Conservation (phyloP, 1,140 invertebrate species). For the Drosophila bocki region DNA sequence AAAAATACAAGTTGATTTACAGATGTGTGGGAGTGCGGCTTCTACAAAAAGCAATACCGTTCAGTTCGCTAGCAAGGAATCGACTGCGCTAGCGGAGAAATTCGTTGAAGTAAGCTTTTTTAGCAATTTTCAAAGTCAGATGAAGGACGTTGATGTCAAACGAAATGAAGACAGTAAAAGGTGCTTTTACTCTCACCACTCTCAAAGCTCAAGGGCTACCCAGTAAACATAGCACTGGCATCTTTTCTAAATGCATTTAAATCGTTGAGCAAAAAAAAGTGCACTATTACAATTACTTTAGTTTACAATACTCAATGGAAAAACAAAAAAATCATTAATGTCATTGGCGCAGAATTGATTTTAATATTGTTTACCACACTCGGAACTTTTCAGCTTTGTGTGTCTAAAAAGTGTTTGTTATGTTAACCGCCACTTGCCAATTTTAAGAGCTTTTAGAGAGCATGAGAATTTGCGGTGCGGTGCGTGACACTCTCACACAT, state of each 20-base stretch:
- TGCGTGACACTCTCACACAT: conserved; percentile 8
- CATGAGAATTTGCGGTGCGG: conserved; percentile 1
- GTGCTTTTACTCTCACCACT: conserved; percentile 39
- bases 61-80: conserved; percentile 76
- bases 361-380: neutral
- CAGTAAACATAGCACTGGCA: neutral
- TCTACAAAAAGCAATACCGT: conserved; percentile 41
- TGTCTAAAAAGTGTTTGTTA: neutral
- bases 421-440: neutral
- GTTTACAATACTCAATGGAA: no score
- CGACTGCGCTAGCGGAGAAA: conserved; percentile 62
- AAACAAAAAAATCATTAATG: neutral
- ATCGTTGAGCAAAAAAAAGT: neutral
- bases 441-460: conserved; percentile 9
- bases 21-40: neutral
- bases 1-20: conserved; percentile 26
- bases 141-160: conserved; percentile 74
- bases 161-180: conserved; percentile 12
- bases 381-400: neutral
- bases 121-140: conserved; percentile 69
- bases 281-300: neutral
- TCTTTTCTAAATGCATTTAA: neutral
- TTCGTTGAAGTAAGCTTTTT: conserved; percentile 41
- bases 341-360: neutral
- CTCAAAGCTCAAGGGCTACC: conserved; percentile 19